Base-by-base conservation (phyloP, 92 coral and sea anemone genomes). In the Palythoa grandis region DNA sequence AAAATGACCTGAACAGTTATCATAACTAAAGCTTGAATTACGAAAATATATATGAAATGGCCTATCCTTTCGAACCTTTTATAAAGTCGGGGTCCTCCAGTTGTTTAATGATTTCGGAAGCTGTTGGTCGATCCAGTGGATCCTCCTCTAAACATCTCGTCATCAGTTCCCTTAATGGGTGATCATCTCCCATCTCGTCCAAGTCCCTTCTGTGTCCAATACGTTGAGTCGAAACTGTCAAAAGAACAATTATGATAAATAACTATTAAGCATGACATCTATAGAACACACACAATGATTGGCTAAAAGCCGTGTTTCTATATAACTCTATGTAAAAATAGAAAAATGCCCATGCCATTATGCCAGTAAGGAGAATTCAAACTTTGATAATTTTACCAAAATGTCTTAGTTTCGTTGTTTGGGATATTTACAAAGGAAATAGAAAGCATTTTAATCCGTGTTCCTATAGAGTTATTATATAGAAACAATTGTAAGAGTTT, bases 141-240 rank as follows among this genome's bases (percentile, higher is more conserved):
- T 78, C 56, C 1, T 78, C 56, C 29, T 78, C 37, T 23, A 78
- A 61, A 61, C 83, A 78, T 7, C 37, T 78, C 38, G 14, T 61
- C 19, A 58, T 71, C 56, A 78, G 56, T 11, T 14, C 71, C 47
- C 83, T 78, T 14, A 78, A 38, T 11, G 83, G 83, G 19, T 78
- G 83, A 23, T 78, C 83, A 39, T 57, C 82, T 20, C 83, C 83
- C 39, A 78, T 78, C 72, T 61, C 54, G 9, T 78, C 83, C 70
- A 78, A 12, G 72, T 78, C 83, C 70, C 83, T 38, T 40, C 83
- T 78, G 83, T 78, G 83, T 12, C 35, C 20, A 66, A 78, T 78
- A 15, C 54, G 83, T 48, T 19, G 54, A 38, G 72, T 60, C 20
- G 56, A 60, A 38, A 66, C 83, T 78, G 83, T 58, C 8, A 12